phyloP scores from a whole-genome alignment of 2,113 vertebrate species.

The Forbesichthys papilliferus region DNA sequence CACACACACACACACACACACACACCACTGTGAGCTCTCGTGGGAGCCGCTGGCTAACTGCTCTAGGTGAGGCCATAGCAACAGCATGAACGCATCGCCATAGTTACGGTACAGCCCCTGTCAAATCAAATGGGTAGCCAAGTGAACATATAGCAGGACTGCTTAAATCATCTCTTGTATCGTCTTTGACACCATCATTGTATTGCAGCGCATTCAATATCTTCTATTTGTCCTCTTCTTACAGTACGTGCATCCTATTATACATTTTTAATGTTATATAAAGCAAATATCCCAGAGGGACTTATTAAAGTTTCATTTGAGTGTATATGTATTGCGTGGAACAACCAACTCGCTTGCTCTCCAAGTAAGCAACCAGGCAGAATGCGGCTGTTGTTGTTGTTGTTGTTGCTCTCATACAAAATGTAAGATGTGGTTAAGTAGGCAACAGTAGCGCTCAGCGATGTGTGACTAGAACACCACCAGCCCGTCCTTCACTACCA shows the following conservation, averaged over 20 bases:
- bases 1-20: constrained; percentile 82
- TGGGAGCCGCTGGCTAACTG: constrained; percentile 88
- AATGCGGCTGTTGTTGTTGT: constrained; percentile 37
- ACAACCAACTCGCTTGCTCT: constrained; percentile 11
- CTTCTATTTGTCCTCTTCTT: not conserved
- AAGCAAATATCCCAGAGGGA: not conserved
- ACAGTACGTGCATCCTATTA: not conserved
- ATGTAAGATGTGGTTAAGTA: constrained; percentile 27
- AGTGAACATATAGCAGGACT: too few species aligned
- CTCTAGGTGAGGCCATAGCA: constrained; percentile 91
- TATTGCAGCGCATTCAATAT: not conserved
- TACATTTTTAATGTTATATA: not conserved
- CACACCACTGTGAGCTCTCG: constrained; percentile 93
- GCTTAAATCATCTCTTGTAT: not conserved
- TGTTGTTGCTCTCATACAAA: constrained; percentile 7
- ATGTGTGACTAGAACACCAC: too few species aligned
- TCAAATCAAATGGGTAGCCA: constrained; percentile 33
- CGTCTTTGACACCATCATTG: not conserved
- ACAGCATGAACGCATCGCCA: constrained; percentile 87
- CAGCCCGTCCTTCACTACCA: too few species aligned
- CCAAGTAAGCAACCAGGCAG: not conserved
- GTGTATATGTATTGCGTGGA: constrained; percentile 2
- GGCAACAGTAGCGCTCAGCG: too few species aligned
- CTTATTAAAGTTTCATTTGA: not conserved
- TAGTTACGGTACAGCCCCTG: constrained; percentile 98